Base-by-base conservation (phyloP, 2,888 invertebrate genomes). In the Thelaira solivaga region DNA sequence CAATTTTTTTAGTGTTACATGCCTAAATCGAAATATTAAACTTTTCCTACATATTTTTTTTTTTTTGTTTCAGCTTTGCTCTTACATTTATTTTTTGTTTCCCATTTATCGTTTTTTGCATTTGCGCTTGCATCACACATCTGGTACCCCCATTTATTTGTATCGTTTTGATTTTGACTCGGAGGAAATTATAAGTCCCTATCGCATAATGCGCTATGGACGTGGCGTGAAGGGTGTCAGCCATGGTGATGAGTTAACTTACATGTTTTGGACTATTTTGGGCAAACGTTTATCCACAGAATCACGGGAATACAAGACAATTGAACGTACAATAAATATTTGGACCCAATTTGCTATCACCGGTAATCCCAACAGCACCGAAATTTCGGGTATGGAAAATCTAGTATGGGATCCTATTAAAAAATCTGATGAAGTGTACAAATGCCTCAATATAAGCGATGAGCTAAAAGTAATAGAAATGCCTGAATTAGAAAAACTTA, bases 101-200 rank as follows among this genome's bases (percentile, higher is more conserved):
- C 82, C 88, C 41, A 67, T 87, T 43, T 85, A 84, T 53, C 84
- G 89, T 1, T 81, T 86, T 2, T 59, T 88, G 2, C 84, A 84
- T 2, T 83, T 86, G 4, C 85, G 89, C 0, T 82, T 84, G 8
- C 82, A 83, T 4, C 72, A 86, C 49, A 86, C 85, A 0, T 84
- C 85, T 0, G 85, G 81, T 4, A 85, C 86, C 0, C 86, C 87
- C 0, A 84, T 87, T 0, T 89, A 84, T 75, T 78, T 89, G 2
- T 89, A 88, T 76, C 85, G 89, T 20, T 89, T 85, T 53, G 88
- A 87, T 49, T 87, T 88, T 45, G 89, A 89, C 74, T 88, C 89
- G 3, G 85, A 87, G 36, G 83, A 86, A 13, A 73, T 88, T 2
- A 82, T 85, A 18, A 84, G 82, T 77, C 87, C 86, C 0, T 85